Percentiles rank a stretch among this genome's conserved stretches.
Evolutionary conservation across 2,113 vertebrate genomes (phyloP).

Genomic region (Leuciscus idus): DNA sequence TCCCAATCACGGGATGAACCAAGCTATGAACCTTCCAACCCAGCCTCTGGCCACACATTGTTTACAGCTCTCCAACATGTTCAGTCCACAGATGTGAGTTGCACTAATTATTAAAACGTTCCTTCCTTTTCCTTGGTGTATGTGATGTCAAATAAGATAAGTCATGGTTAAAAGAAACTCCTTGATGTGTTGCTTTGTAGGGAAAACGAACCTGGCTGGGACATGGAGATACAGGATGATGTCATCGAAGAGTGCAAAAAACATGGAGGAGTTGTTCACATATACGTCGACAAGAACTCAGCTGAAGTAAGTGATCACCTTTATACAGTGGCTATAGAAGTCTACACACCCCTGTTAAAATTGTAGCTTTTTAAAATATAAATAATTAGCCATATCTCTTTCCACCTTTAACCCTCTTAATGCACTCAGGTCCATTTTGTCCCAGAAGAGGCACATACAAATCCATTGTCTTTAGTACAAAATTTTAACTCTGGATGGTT

Average conservation of each 20-base stretch:
- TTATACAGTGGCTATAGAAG: background rate
- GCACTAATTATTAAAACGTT: background rate
- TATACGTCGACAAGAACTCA: constrained; percentile 98
- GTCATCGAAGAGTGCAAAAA: constrained; percentile 99
- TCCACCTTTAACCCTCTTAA: no score
- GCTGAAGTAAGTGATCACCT: constrained; percentile 81
- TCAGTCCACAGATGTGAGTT: constrained; percentile 97
- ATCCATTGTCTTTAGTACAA: no score
- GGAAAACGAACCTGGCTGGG: constrained; percentile 95
- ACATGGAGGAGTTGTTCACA: constrained; percentile 96
- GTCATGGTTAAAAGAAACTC: background rate
- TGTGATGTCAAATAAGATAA: background rate
- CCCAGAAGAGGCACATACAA: no score
- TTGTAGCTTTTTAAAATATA: no score
- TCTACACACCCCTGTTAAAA: background rate
- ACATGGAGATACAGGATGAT: constrained; percentile 95
- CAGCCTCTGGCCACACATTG: constrained; percentile 96
- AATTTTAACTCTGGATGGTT: no score
- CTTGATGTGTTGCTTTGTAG: constrained; percentile 64
- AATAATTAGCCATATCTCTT: no score
- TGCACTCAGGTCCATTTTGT: no score
- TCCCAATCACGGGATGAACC: constrained; percentile 64
- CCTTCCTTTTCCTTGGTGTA: background rate
- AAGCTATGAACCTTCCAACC: constrained; percentile 82
- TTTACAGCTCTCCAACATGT: constrained; percentile 98